These are phyloP conservation scores for Pollimyrus isidori DNA, from an alignment of 2,113 vertebrate species.

Conservation along the genomic window DNA sequence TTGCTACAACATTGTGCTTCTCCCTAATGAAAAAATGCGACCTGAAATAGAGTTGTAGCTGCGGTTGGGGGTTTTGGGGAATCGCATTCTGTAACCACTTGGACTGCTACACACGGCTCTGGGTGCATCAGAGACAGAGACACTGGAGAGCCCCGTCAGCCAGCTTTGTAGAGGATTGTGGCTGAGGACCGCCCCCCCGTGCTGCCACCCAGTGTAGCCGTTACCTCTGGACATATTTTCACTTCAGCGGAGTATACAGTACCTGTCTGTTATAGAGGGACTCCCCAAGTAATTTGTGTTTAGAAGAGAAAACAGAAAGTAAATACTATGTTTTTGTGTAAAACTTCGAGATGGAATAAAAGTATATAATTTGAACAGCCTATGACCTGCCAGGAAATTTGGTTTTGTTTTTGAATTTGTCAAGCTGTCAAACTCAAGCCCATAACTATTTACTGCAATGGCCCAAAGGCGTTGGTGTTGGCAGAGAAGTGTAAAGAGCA, in stretches of 20 bases:
- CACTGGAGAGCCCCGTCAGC: neutral
- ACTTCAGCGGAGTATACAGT: neutral
- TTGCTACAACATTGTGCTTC: neutral
- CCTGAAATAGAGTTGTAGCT: neutral
- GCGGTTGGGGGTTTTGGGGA: neutral
- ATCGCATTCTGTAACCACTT: neutral
- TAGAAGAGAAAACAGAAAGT: neutral
- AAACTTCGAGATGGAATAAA: neutral
- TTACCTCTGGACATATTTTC: neutral
- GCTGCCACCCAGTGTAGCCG: neutral
- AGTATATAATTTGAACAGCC: neutral
- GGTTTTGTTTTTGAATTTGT: neutral
- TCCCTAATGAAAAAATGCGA: neutral
- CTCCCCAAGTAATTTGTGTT: neutral
- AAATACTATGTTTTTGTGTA: neutral
- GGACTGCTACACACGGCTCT: neutral
- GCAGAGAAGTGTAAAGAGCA: neutral
- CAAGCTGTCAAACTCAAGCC: neutral
- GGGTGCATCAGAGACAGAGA: neutral
- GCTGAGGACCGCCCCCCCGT: neutral
- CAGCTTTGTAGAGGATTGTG: neutral
- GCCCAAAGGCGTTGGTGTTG: neutral
- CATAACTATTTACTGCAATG: neutral
- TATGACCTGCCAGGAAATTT: neutral
- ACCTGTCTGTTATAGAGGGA: neutral